phyloP scores from a whole-genome alignment of 2,888 invertebrate species.

The Netelia melanura region DNA sequence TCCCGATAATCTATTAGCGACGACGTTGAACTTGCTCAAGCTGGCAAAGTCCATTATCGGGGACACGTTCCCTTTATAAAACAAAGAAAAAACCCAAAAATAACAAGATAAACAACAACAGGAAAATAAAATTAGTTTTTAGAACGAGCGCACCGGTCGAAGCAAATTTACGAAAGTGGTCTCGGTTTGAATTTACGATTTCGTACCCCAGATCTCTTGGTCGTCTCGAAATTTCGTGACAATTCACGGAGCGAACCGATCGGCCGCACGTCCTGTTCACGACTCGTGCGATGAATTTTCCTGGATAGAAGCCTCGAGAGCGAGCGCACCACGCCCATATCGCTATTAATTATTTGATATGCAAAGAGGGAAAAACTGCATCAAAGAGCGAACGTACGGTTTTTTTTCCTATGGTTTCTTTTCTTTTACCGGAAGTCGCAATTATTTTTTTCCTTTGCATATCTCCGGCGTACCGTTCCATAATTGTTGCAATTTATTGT shows the following conservation, averaged over 20 bases:
- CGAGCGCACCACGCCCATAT: not conserved
- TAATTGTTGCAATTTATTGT: not conserved
- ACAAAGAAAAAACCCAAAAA: not conserved
- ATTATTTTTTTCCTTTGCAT: constrained; percentile 3
- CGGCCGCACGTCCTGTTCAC: constrained; percentile 13
- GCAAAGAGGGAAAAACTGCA: not conserved
- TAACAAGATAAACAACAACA: no score
- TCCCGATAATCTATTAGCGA: constrained; percentile 69
- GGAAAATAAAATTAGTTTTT: no score
- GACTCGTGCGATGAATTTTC: constrained; percentile 35
- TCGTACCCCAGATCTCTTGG: not conserved
- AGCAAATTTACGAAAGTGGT: no score
- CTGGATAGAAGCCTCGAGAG: constrained; percentile 20
- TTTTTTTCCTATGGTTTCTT: no score
- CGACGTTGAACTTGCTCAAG: constrained; percentile 66
- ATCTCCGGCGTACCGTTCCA: not conserved
- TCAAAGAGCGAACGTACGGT: not conserved
- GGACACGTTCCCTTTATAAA: not conserved
- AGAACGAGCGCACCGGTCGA: no score
- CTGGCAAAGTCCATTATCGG: constrained; percentile 69
- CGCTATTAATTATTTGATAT: not conserved
- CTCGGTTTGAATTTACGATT: not conserved
- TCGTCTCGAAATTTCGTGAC: not conserved
- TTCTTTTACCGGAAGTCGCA: not conserved
- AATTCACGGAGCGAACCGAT: not conserved